Conservation (phyloP, 1,140 invertebrate species). For the Trissolcus basalis region DNA sequence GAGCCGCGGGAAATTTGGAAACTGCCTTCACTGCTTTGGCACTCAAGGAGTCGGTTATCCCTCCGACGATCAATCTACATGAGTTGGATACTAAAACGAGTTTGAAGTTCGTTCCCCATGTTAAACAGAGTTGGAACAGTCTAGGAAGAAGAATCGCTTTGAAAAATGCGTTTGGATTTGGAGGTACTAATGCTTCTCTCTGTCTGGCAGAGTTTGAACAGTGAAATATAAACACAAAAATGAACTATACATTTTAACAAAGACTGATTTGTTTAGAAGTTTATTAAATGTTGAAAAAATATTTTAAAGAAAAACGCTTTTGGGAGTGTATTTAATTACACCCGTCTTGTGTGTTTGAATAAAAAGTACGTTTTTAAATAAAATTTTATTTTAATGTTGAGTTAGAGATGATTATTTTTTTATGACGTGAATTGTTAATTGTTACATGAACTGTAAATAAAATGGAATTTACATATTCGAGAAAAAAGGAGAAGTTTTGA, state of each 20-base stretch:
- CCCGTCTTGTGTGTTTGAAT: too few relatives aligned
- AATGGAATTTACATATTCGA: too few relatives aligned
- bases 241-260: background rate
- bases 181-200: constrained; percentile 96
- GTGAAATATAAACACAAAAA: constrained; percentile 53
- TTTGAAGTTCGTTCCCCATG: constrained; percentile 84
- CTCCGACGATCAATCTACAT: constrained; percentile 94
- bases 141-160: constrained; percentile 84
- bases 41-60: constrained; percentile 84
- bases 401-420: too few relatives aligned
- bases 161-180: constrained; percentile 99
- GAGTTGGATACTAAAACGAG: constrained; percentile 80
- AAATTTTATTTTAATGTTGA: too few relatives aligned
- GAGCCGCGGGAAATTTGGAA: constrained; percentile 96
- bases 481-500: too few relatives aligned
- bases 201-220: constrained; percentile 80
- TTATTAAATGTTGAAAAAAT: too few relatives aligned
- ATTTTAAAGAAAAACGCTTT: too few relatives aligned
- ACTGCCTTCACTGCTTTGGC: constrained; percentile 89
- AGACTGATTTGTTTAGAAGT: constrained; percentile 1
- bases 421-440: too few relatives aligned
- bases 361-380: too few relatives aligned
- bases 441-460: too few relatives aligned
- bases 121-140: constrained; percentile 78
- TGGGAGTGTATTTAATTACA: too few relatives aligned